phyloP scores from a whole-genome alignment of 92 coral and sea anemone species.

The Zoanthus solanderi region DNA sequence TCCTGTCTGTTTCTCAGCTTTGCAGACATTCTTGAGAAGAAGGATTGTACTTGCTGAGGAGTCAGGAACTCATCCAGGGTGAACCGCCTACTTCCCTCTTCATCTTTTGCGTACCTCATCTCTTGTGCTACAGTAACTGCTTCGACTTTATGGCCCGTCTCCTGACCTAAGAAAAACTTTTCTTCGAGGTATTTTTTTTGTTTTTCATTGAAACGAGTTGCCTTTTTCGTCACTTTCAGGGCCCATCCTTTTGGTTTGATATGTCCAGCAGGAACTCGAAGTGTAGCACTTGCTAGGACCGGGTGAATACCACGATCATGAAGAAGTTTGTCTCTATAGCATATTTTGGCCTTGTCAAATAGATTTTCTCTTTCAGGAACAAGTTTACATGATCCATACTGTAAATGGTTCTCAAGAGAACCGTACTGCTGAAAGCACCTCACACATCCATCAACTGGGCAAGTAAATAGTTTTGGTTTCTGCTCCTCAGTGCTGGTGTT shows the following conservation, averaged over 20 bases:
- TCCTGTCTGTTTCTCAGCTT: constrained; percentile 32
- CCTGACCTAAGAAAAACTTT: constrained; percentile 55
- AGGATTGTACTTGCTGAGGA: constrained; percentile 51
- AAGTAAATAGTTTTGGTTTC: constrained; percentile 40
- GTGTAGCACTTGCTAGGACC: not conserved
- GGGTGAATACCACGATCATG: constrained; percentile 14
- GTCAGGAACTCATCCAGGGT: constrained; percentile 42
- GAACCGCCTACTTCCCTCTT: constrained; percentile 45
- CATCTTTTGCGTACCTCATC: constrained; percentile 53
- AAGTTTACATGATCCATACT: constrained; percentile 56
- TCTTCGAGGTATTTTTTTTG: constrained; percentile 41
- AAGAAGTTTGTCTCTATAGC: constrained; percentile 50
- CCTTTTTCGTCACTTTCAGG: constrained; percentile 42
- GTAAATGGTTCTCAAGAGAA: constrained; percentile 65
- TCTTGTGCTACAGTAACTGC: constrained; percentile 46
- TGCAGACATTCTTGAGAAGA: constrained; percentile 27
- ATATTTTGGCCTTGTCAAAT: constrained; percentile 60
- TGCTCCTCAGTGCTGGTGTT: not conserved
- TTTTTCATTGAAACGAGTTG: constrained; percentile 18
- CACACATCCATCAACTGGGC: constrained; percentile 72
- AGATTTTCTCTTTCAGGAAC: constrained; percentile 52
- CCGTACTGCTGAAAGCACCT: constrained; percentile 52
- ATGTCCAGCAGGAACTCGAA: not conserved
- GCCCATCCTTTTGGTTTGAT: constrained; percentile 61
- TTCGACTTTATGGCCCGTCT: constrained; percentile 55